Base-by-base conservation (phyloP, 2,797 vertebrate genomes). In the Aldrovandia affinis region DNA sequence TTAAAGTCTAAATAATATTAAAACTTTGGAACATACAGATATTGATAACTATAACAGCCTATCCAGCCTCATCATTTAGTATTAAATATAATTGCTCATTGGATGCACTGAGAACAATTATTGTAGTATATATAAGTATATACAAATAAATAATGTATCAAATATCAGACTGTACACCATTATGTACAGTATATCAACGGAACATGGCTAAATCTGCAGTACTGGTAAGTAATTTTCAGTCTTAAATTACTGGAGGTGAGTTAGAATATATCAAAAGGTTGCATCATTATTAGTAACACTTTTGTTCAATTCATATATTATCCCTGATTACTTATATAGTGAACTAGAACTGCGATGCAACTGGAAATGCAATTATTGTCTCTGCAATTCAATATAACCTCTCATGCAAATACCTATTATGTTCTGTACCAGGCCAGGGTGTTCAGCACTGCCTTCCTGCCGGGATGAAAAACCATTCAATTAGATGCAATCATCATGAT, bases 401-500 rank as follows among this genome's bases (percentile, higher is more conserved):
- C 70, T 75, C 36, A 75, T 47, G 70, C 70, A 10, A 25, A 75
- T 36, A 3, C 39, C 6, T 18, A 36, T 36, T 44, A 73, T 73
- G 68, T 73, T 14, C 68, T 42, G 68, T 42, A 39, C 3, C 36
- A 7, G 68, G 5, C 68, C 36, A 22, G 68, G 33, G 2, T 42
- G 68, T 36, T 73, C 36, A 1, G 15, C 33, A 8, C 3, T 7
- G 7, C 70, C 36, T 44, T 75, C 70, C 42, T 44, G 42, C 70
- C 22, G 39, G 70, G 44, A n/a, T 44, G 70, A 44, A 75, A 75
- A 75, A n/a, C 70, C 70, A 36, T 22, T 75, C 39, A 75, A 75
- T 75, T 75, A 75, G 70, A 44, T 20, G 6, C 20, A 39, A 36
- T 75, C 70, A 75, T 44, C 3, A 25, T 44, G 70, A 75, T 47